Evolutionary conservation across 2,797 vertebrate genomes (phyloP).

Genomic region (Microctenopoma steveboyesi): DNA sequence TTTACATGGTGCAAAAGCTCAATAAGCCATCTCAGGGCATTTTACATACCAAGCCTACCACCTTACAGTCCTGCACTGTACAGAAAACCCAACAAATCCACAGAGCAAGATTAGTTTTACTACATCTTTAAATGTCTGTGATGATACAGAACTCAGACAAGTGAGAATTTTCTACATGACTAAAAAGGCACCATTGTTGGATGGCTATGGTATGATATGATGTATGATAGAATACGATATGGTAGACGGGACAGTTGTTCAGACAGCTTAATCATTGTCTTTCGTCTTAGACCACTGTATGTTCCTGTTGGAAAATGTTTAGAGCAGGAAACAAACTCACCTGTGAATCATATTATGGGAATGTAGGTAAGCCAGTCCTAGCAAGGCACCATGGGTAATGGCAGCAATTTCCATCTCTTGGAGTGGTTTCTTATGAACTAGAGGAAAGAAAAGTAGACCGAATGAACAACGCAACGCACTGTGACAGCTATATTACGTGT

Average conservation of each 20-base stretch:
- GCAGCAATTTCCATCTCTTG: constrained; percentile 99
- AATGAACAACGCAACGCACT: constrained; percentile 1
- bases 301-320: constrained; percentile 36
- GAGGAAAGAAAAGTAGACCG: constrained; percentile 19
- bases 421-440: constrained; percentile 98
- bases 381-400: constrained; percentile 99
- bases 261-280: neutral
- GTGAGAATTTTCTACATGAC: constrained; percentile 3
- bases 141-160: neutral
- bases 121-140: neutral
- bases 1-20: no score
- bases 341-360: constrained; percentile 98
- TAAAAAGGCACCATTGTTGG: neutral
- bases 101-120: no score
- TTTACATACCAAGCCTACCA: no score
- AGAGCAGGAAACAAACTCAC: constrained; percentile 73
- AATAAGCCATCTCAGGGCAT: no score
- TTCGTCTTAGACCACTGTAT: constrained; percentile 9
- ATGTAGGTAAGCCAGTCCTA: constrained; percentile 98
- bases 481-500: neutral
- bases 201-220: no score
- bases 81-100: no score
- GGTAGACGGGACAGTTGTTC: no score
- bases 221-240: no score
- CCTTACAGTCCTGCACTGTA: no score